phyloP scores from a whole-genome alignment of 2,797 vertebrate genomes.

The Pangasius krempfi region DNA sequence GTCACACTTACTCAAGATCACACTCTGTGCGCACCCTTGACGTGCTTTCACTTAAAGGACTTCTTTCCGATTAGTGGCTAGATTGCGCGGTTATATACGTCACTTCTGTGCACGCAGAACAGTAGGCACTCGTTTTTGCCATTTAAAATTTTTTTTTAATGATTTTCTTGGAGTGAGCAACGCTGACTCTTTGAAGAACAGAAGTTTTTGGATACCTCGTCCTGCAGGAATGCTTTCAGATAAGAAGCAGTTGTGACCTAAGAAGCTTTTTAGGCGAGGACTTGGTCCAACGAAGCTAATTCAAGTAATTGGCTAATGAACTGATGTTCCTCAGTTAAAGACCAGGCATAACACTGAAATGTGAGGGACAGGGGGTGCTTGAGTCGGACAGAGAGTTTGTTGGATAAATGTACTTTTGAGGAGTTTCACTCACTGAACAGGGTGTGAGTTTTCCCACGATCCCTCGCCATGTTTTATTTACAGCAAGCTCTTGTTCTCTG shows the following conservation, averaged over 20 bases:
- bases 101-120: neutral
- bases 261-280: neutral
- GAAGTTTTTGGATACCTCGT: too few species aligned
- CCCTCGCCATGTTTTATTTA: conserved; percentile 65
- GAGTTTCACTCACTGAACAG: neutral
- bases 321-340: neutral
- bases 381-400: neutral
- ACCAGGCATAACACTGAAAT: too few species aligned
- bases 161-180: neutral
- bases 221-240: neutral
- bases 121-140: neutral
- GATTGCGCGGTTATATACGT: neutral
- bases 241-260: neutral
- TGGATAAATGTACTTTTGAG: too few species aligned
- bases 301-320: neutral
- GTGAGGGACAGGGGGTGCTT: too few species aligned
- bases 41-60: neutral
- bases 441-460: conserved; percentile 39
- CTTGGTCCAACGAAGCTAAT: too few species aligned
- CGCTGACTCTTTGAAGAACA: neutral
- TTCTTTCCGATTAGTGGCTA: neutral
- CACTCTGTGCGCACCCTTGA: neutral
- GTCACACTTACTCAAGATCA: neutral
- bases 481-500: conserved; percentile 64
- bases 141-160: neutral